Base-by-base conservation (phyloP, 2,113 vertebrate species). In the Pithys albifrons region DNA sequence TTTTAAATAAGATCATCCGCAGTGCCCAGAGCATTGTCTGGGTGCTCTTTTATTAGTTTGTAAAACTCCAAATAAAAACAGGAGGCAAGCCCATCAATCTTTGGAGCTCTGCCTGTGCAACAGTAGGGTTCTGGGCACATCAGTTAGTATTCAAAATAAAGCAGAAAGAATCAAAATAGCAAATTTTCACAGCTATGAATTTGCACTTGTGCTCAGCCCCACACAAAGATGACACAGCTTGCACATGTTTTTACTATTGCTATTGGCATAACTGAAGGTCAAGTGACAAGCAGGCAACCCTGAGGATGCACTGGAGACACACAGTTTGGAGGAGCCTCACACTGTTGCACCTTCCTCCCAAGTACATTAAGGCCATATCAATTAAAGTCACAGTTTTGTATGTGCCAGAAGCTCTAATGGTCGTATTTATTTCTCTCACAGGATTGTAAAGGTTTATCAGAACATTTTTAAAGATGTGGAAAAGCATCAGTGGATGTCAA, bases 1-100 rank as follows among this genome's bases (percentile, higher is more conserved):
- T 93, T 91, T 93, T 7, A 86, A 96, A 76, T 59, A 82, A 85
- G 69, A 94, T 94, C 52, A 80, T 65, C 74, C 9, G 1, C 65
- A 88, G 69, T 49, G 85, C 92, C 82, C 93, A 92, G 57, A 95
- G 83, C 93, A 78, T 61, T 64, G 74, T 95, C 93, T 96, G 88
- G 43, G 78, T 84, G 35, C 69, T 95, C 57, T 95, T 96, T 88
- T 88, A 90, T 93, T 93, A 70, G 74, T 94, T 89, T 85, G 82
- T 94, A 93, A 81, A 93, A 81, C 52, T 93, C 82, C 79, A 86
- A 92, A 91, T 88, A 51, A 90, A 96, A 95, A 19, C 1, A 62
- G 69, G 83, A 91, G 76, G 55, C 12, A 0, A 93, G 75, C 29
- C 3, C 27, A 81, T 61, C 7, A 1, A 79, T 77, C 77, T 83